Evolutionary conservation across 2,113 vertebrate species (phyloP), one percentile per base, ranked within the genome.

Genomic region (Pongo pygmaeus): DNA sequence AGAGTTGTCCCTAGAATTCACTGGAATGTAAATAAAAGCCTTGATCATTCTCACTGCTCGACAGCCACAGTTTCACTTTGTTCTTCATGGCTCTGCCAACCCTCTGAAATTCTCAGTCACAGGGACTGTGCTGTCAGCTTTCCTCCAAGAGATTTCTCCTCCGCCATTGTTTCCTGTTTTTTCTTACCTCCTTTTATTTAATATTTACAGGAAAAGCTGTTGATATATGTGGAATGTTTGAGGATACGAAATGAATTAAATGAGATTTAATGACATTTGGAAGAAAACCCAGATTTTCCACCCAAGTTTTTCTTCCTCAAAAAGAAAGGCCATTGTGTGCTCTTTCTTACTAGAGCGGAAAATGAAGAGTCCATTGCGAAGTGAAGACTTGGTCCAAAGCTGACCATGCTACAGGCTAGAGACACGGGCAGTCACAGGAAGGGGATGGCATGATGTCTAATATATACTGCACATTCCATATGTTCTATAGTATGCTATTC

Each of bases 291-390:
- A 35, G 18, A 52, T 59, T 69, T 86, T 83, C 32, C 5, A 17
- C n/a, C n/a, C n/a, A 59, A 40, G 61, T 86, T 78, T 87, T 87
- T 20, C 46, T 86, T 90, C 50, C 40, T 78, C 12, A 55, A 43
- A 70, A 86, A 81, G 52, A 55, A 88, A 91, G 12, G 8, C 30
- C n/a, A 16, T 27, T 30, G 3, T 46, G n/a, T 40, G 0, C 23
- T 70, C 81, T 89, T 85, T 14, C 72, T 72, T 61, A 20, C 7
- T 17, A 59, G 79, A 86, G 72, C 64, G 18, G 22, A 38, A 30
- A 18, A 6, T 22, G 48, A 69, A n/a, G 50, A 43, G 9, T 43
- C 30, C 7, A 10, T 38, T 57, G 22, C 38, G 32, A 67, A 50
- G 50, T 10, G 46, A 89, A 59, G 27, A 61, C 40, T 27, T 59